Evolutionary conservation across 2,113 vertebrate genomes (phyloP), one percentile per base, ranked within the genome.

Genomic region (Ictidomys tridecemlineatus): DNA sequence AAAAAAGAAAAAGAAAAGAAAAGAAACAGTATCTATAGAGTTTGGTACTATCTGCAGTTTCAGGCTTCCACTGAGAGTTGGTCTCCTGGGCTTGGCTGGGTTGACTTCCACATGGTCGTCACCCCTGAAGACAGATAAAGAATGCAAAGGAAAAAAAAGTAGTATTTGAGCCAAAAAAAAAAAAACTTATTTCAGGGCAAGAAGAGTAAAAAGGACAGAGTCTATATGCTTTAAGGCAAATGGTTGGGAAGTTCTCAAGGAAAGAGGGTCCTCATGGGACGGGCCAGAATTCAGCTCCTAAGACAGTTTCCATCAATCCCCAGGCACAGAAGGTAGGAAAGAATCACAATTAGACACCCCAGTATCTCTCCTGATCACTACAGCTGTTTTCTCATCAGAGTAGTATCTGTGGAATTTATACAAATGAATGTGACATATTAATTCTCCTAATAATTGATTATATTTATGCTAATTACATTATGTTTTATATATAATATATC

Each of bases 391-490:
- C 70, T 85, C 42, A 18, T 58, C 80, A 16, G 42, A 48, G 22
- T 53, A 5, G 2, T 74, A 8, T 85, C 42, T 91, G 20, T 58
- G 26, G 53, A 51, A 28, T 84, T 92, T 18, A 26, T 73, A 89
- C 39, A 91, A n/a, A 32, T 73, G 63, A 11, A 18, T 24, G 4
- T 28, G 90, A 24, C 42, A 9, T 51, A 84, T 13, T 61, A 63
- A 20, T 77, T 85, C 20, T 85, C 94, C 30, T 89, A 85, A 26
- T 30, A 58, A 39, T 65, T 78, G 48, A 92, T 88, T 39, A 70
- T 53, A 70, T 56, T 69, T 80, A 48, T 28, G 24, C 65, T 74
- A 61, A 17, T 82, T 86, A 28, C 61, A 58, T 58, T 5, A 9
- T 58, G 56, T 58, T 61, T 26, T 20, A 53, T 26, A 85, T 1